These are phyloP conservation scores for Meandrina meandrites DNA, from an alignment of 92 coral and sea anemone genomes.

Conservation along the genomic window DNA sequence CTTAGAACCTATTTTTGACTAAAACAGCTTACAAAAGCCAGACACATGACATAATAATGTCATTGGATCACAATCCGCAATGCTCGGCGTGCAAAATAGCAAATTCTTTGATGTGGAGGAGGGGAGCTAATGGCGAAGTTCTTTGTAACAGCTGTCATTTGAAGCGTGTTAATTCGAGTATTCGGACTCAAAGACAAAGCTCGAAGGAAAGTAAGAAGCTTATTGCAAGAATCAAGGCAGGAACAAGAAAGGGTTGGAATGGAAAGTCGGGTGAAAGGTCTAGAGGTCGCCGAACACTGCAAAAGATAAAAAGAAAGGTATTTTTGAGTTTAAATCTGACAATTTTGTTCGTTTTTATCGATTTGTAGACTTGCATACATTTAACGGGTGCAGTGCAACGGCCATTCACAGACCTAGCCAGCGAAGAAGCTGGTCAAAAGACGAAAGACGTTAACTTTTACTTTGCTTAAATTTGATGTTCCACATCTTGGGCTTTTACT, in stretches of 20 bases:
- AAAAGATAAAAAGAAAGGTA: conserved; percentile 87
- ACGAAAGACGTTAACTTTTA: too few species aligned
- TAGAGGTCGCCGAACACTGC: conserved; percentile 79
- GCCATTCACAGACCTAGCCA: not conserved
- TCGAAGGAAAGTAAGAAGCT: conserved; percentile 87
- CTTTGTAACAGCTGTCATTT: conserved; percentile 98
- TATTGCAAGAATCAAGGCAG: conserved; percentile 83
- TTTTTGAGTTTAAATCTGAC: not conserved
- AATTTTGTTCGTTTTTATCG: not conserved
- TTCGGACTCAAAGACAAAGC: conserved; percentile 92
- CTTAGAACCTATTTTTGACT: conserved; percentile 25
- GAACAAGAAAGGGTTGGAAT: conserved; percentile 90
- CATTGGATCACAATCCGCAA: conserved; percentile 84
- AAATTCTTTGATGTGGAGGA: conserved; percentile 96
- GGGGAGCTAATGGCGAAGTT: conserved; percentile 89
- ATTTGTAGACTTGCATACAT: not conserved
- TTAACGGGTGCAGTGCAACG: not conserved
- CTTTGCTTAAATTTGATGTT: too few species aligned
- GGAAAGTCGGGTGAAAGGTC: conserved; percentile 92
- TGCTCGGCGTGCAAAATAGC: conserved; percentile 97
- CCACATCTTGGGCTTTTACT: too few species aligned
- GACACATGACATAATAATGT: conserved; percentile 47
- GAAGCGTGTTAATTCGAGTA: conserved; percentile 86
- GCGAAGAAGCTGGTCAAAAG: not conserved
- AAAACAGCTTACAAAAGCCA: conserved; percentile 19